A percentile compares a stretch with the other conserved stretches of the same genome.
Conservation (phyloP, 2,797 vertebrate genomes). For the Enoplosus armatus region DNA sequence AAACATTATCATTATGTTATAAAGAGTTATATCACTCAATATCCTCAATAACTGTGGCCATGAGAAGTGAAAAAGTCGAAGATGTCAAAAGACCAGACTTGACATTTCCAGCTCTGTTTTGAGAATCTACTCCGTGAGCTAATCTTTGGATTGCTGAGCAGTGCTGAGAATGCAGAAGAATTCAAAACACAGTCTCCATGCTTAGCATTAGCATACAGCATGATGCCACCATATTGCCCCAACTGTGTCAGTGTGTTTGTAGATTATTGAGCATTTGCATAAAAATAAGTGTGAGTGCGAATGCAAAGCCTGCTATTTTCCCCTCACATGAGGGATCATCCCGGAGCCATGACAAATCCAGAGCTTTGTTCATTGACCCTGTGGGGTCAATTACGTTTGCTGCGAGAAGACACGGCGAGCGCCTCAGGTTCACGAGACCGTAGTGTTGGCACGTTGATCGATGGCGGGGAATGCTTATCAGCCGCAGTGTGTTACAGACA, state of each 20-base stretch:
- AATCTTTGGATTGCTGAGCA: constrained; percentile 65
- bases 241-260: constrained; percentile 57
- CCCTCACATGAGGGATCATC: constrained; percentile 54
- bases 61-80: constrained; percentile 15
- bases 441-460: constrained; percentile 73
- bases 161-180: constrained; percentile 57
- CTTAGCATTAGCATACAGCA: constrained; percentile 57
- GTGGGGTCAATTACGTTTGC: constrained; percentile 78
- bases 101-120: constrained; percentile 47
- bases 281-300: constrained; percentile 65
- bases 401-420: constrained; percentile 46
- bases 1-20: neutral
- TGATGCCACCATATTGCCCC: constrained; percentile 44
- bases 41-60: constrained; percentile 8
- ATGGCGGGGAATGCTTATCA: constrained; percentile 83
- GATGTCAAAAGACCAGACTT: constrained; percentile 48
- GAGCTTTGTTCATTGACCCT: constrained; percentile 77
- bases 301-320: constrained; percentile 54
- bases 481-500: constrained; percentile 79
- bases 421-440: constrained; percentile 60
- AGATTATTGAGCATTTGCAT: constrained; percentile 72
- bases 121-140: constrained; percentile 37
- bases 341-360: constrained; percentile 58
- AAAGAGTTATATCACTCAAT: constrained; percentile 2
- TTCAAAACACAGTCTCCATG: constrained; percentile 43